These are phyloP conservation scores for Onthophagus sagittarius DNA, from an alignment of 2,888 invertebrate genomes.

Conservation along the genomic window DNA sequence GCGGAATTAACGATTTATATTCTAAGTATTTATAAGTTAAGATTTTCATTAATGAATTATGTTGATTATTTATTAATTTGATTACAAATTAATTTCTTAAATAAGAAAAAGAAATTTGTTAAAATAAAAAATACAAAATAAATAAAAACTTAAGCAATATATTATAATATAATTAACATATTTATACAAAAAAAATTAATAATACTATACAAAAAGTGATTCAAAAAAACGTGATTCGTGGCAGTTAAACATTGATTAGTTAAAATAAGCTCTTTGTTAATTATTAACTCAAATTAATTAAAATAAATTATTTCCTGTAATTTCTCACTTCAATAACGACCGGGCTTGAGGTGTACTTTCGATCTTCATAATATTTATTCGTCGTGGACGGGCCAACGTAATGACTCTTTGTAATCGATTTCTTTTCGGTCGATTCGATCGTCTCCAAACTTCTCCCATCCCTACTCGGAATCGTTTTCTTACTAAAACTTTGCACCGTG, in stretches of 20 bases:
- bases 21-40: slow-evolving; percentile 13
- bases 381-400: slow-evolving; percentile 38
- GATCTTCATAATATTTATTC: slow-evolving; percentile 55
- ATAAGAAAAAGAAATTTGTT: background rate
- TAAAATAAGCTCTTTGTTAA: slow-evolving; percentile 7
- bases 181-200: slow-evolving; percentile 14
- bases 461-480: slow-evolving; percentile 63
- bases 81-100: background rate
- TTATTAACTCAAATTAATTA: background rate
- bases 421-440: slow-evolving; percentile 67
- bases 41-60: too few species aligned
- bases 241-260: slow-evolving; percentile 14
- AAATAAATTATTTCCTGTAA: slow-evolving; percentile 33
- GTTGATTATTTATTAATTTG: background rate
- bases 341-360: slow-evolving; percentile 48
- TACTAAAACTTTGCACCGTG: slow-evolving; percentile 65
- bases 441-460: slow-evolving; percentile 64
- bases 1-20: slow-evolving; percentile 1
- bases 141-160: slow-evolving; percentile 12
- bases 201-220: slow-evolving; percentile 18
- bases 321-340: slow-evolving; percentile 60
- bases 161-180: background rate
- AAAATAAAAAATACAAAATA: slow-evolving; percentile 5
- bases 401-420: slow-evolving; percentile 65
- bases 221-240: background rate